Evolutionary conservation across 2,113 vertebrate genomes (phyloP).

Genomic region (Stictonetta naevosa): DNA sequence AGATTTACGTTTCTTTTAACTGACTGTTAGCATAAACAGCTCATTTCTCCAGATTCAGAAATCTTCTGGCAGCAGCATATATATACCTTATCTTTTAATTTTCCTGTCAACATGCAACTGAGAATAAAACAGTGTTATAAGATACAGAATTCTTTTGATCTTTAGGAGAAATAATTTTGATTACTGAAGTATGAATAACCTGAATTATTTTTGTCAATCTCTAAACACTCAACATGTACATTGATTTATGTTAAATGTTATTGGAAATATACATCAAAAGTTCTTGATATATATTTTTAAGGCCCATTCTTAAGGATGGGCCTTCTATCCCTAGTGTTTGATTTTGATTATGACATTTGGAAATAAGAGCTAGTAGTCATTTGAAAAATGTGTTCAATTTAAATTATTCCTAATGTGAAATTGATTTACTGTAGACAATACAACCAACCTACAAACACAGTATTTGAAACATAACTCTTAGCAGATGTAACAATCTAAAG

Average conservation of each 20-base stretch:
- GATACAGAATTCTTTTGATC: not conserved
- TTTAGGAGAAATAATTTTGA: not conserved
- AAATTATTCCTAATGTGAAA: conserved; percentile 38
- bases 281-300: no score
- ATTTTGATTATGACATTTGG: conserved; percentile 36
- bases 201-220: not conserved
- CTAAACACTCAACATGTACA: not conserved
- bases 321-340: not conserved
- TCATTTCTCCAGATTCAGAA: not conserved
- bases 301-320: not conserved
- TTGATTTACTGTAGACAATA: conserved; percentile 5
- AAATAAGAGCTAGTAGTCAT: not conserved
- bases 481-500: not conserved
- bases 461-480: not conserved
- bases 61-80: not conserved
- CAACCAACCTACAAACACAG: not conserved
- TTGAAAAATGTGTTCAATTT: conserved; percentile 45
- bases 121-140: not conserved
- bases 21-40: not conserved
- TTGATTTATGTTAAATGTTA: conserved; percentile 8
- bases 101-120: not conserved
- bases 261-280: not conserved
- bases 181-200: not conserved
- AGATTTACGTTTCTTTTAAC: conserved; percentile 36
- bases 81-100: conserved; percentile 4